Percentiles rank a stretch among this genome's conserved stretches.
Conservation (phyloP, 2,113 vertebrate species). For the Embiotoca jacksoni region DNA sequence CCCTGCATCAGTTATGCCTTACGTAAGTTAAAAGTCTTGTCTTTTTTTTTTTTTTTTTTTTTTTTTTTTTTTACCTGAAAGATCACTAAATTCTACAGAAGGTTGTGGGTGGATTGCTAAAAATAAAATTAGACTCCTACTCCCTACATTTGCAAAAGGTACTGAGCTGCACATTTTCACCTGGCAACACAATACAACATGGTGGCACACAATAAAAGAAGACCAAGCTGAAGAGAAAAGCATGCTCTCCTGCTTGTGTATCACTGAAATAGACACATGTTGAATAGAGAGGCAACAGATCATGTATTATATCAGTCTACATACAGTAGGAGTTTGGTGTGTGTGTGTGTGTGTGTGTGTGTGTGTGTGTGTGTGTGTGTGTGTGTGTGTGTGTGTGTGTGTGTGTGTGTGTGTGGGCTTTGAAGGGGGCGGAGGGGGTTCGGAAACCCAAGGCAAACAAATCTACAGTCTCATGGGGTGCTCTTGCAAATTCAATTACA, state of each 20-base stretch:
- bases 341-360: conserved; percentile 28
- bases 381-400: conserved; percentile 35
- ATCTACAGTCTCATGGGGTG: conserved; percentile 43
- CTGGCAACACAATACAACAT: conserved; percentile 36
- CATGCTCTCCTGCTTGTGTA: conserved; percentile 10
- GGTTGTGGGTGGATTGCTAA: conserved; percentile 62
- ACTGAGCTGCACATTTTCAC: conserved; percentile 40
- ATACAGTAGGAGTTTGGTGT: conserved; percentile 9
- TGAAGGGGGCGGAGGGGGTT: conserved; percentile 12
- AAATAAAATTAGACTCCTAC: conserved; percentile 66
- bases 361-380: conserved; percentile 40
- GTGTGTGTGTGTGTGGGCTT: conserved; percentile 40
- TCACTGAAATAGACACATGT: conserved; percentile 37
- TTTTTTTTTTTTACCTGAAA: conserved; percentile 40
- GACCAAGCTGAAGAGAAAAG: conserved; percentile 22
- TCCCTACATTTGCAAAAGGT: conserved; percentile 48
- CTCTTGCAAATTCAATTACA: conserved; percentile 57
- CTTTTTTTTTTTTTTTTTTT: conserved; percentile 25
- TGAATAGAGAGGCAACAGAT: conserved; percentile 43
- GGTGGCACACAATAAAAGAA: conserved; percentile 44
- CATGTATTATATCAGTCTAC: conserved; percentile 30
- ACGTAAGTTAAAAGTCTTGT: conserved; percentile 40
- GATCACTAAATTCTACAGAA: conserved; percentile 55
- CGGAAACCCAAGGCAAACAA: conserved; percentile 13
- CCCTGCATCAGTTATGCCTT: conserved; percentile 32